These are phyloP conservation scores for Mastigias papua DNA, from an alignment of 30 jellyfish, hydroid and myxozoan species.

Conservation along the genomic window DNA sequence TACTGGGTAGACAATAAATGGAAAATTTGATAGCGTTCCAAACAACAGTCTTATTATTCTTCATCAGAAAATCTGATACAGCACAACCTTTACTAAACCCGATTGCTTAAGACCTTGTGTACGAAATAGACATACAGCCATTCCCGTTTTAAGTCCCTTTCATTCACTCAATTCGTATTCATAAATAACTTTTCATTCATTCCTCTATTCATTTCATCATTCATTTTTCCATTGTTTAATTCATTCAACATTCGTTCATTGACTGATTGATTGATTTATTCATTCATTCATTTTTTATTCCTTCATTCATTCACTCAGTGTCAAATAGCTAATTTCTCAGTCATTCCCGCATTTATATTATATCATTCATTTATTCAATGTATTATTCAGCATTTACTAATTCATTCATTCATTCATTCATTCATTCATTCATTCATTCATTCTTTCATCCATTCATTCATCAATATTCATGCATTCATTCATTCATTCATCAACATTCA, in stretches of 20 bases:
- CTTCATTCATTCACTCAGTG: background rate
- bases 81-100: too few species aligned
- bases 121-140: too few species aligned
- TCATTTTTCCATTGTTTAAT: background rate
- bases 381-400: background rate
- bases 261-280: too few species aligned
- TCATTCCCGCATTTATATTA: background rate
- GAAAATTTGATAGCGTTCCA: too few species aligned
- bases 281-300: background rate
- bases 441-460: background rate
- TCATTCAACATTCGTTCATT: background rate
- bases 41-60: too few species aligned
- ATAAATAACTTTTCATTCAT: too few species aligned
- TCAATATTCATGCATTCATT: background rate
- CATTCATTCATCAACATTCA: background rate
- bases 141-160: too few species aligned
- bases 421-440: background rate
- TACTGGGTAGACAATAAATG: too few species aligned
- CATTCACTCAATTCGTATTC: too few species aligned
- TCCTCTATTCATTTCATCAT: background rate
- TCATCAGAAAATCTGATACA: too few species aligned
- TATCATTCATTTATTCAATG: background rate
- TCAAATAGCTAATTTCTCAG: background rate
- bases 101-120: too few species aligned
- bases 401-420: background rate